Conservation (phyloP, 2,113 vertebrate genomes). For the Amia ocellicauda region DNA sequence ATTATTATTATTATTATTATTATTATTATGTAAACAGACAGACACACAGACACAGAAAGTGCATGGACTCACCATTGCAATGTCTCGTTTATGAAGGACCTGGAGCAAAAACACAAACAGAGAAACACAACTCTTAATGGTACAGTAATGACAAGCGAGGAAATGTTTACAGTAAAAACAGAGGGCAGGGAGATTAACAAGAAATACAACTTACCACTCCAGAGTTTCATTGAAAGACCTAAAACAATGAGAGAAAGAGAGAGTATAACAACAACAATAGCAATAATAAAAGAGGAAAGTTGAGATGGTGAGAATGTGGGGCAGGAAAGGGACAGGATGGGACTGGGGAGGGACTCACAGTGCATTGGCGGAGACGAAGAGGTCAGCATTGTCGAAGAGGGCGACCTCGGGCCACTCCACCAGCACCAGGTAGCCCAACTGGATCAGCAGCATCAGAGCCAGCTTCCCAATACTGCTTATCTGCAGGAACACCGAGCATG, state of each 20-base stretch:
- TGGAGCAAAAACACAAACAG: conserved; percentile 42
- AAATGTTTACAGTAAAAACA: too few relatives aligned
- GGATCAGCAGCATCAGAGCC: conserved; percentile 84
- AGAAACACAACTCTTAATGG: not conserved
- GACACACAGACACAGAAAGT: not conserved
- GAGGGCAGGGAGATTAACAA: too few relatives aligned
- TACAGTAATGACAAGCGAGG: too few relatives aligned
- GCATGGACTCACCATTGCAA: conserved; percentile 77
- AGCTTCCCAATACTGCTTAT: conserved; percentile 95
- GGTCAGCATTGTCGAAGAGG: conserved; percentile 92
- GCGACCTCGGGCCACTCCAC: conserved; percentile 84
- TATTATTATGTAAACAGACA: too few relatives aligned
- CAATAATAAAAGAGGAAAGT: too few relatives aligned
- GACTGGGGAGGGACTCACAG: conserved; percentile 69
- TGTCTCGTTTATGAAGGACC: conserved; percentile 74
- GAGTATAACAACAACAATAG: too few relatives aligned
- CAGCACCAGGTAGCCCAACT: conserved; percentile 83
- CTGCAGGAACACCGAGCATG: conserved; percentile 95
- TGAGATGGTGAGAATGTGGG: too few relatives aligned
- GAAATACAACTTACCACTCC: conserved; percentile 57
- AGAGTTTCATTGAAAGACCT: conserved; percentile 56
- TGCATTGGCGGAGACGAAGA: conserved; percentile 85
- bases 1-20: too few relatives aligned
- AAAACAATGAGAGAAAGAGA: too few relatives aligned
- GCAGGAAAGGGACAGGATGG: too few relatives aligned